Conservation (phyloP, 2,888 invertebrate genomes). For the Tuberolachnus salignus region DNA sequence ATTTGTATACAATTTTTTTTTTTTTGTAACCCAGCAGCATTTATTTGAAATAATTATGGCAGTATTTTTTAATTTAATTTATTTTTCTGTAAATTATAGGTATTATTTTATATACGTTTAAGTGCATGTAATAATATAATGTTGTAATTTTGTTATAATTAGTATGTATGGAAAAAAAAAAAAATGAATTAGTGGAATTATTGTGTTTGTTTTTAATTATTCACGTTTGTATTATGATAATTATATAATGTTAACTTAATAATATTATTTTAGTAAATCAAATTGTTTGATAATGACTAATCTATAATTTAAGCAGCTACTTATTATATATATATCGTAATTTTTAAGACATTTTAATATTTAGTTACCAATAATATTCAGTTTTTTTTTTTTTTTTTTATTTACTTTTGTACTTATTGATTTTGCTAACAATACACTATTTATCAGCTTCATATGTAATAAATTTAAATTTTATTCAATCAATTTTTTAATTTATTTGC, state of each 20-base stretch:
- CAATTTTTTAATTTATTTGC: too few relatives aligned
- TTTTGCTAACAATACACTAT: constrained; percentile 47
- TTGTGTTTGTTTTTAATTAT: too few relatives aligned
- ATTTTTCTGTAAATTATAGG: neutral
- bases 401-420: constrained; percentile 12
- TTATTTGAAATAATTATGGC: neutral
- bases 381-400: neutral
- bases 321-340: constrained; percentile 18
- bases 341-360: constrained; percentile 31
- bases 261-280: neutral
- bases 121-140: neutral
- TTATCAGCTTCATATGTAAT: too few relatives aligned
- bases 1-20: neutral
- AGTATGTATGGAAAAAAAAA: too few relatives aligned
- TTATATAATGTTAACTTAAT: neutral
- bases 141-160: too few relatives aligned
- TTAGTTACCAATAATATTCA: constrained; percentile 38
- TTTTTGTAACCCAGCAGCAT: neutral
- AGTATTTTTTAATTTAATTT: constrained; percentile 11
- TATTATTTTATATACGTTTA: constrained; percentile 23
- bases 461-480: too few relatives aligned
- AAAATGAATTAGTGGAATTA: too few relatives aligned
- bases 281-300: neutral
- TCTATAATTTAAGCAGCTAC: neutral
- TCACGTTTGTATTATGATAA: too few relatives aligned